Conservation (phyloP, 2,113 vertebrate species). For the Poeciliopsis turrubarensis region DNA sequence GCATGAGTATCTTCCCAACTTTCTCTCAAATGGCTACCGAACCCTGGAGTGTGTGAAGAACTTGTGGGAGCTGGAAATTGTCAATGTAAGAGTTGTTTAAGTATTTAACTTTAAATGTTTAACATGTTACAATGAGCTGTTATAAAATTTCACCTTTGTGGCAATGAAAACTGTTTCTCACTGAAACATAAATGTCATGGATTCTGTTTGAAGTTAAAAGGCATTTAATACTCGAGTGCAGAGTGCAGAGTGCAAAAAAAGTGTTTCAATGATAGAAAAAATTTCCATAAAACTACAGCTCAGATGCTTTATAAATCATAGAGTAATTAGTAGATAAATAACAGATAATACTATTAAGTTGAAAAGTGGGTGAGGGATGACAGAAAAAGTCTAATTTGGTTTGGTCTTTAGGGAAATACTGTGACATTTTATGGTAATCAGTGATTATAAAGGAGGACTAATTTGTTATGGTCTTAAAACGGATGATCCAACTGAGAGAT, state of each 20-base stretch:
- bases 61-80: constrained; percentile 98
- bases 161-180: not conserved
- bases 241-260: constrained; percentile 21
- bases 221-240: not conserved
- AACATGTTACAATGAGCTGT: not conserved
- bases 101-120: not conserved
- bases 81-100: constrained; percentile 85
- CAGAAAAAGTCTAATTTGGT: constrained; percentile 22
- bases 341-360: constrained; percentile 27
- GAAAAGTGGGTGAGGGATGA: constrained; percentile 20
- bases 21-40: constrained; percentile 94
- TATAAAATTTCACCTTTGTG: too few relatives aligned
- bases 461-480: constrained; percentile 1
- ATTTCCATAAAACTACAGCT: constrained; percentile 44
- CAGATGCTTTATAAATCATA: constrained; percentile 27
- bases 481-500: not conserved
- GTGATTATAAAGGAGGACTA: constrained; percentile 7
- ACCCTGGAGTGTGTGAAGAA: constrained; percentile 96
- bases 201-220: not conserved
- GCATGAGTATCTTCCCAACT: constrained; percentile 94
- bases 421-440: constrained; percentile 22
- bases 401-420: constrained; percentile 23
- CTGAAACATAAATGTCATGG: not conserved
- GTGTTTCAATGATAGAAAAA: not conserved
- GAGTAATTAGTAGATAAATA: constrained; percentile 32